phyloP scores from a whole-genome alignment of 2,113 vertebrate genomes.

The Actinemys pallida region DNA sequence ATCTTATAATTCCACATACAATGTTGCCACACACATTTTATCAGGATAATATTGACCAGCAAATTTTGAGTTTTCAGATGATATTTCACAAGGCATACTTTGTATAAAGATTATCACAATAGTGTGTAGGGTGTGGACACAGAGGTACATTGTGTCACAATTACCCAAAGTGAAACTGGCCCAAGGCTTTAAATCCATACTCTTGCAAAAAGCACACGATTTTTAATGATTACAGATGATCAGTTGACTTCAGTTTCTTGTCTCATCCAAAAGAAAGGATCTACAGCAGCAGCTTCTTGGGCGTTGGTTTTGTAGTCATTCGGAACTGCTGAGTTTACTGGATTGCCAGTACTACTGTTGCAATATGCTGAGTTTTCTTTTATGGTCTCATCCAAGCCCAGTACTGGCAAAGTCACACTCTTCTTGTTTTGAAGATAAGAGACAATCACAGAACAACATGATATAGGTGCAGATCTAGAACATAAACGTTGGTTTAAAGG shows the following conservation, averaged over 20 bases:
- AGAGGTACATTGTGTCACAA: too few species aligned
- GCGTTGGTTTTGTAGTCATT: background rate
- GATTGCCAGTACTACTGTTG: background rate
- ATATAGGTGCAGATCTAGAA: background rate
- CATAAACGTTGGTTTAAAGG: fast-evolving
- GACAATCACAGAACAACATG: background rate
- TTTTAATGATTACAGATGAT: slow-evolving; percentile 54
- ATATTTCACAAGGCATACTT: too few species aligned
- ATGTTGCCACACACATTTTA: too few species aligned
- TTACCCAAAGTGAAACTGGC: slow-evolving; percentile 72
- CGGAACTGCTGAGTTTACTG: background rate
- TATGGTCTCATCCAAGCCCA: background rate
- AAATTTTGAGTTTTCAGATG: too few species aligned
- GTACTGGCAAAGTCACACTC: background rate
- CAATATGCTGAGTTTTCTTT: background rate
- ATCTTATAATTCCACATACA: too few species aligned
- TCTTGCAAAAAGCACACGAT: slow-evolving; percentile 63
- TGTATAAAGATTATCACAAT: too few species aligned
- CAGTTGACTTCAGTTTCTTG: slow-evolving; percentile 1
- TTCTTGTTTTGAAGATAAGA: background rate
- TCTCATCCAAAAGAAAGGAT: background rate
- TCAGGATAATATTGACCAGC: too few species aligned
- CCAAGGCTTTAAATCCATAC: slow-evolving; percentile 69
- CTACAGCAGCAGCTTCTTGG: background rate
- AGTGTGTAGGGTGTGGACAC: too few species aligned